A percentile compares a stretch with the other conserved stretches of the same genome.
Evolutionary conservation across 2,797 vertebrate species (phyloP).

Genomic region (Sebastes iracundus): DNA sequence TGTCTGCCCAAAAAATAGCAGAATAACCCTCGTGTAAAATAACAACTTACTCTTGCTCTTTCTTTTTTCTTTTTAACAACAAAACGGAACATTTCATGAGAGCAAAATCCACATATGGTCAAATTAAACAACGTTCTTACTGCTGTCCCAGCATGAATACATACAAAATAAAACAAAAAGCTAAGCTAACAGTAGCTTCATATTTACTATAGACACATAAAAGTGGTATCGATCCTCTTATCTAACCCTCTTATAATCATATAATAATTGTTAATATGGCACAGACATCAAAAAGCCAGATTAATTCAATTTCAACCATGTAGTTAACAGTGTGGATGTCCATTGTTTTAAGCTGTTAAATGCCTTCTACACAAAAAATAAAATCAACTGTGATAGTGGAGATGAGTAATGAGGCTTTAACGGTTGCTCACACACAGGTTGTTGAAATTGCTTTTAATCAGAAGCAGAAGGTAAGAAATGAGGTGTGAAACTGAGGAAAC

Average conservation of each 20-base stretch:
- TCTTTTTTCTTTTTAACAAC: not conserved
- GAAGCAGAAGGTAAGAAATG: not conserved
- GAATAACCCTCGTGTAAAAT: not conserved
- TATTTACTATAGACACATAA: not conserved
- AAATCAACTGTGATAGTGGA: not conserved
- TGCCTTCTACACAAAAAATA: not conserved
- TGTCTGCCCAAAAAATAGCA: not conserved
- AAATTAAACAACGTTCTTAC: not conserved
- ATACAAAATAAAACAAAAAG: not conserved
- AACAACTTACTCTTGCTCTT: not conserved
- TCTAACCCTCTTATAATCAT: not conserved
- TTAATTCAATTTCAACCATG: not conserved
- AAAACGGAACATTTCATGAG: not conserved
- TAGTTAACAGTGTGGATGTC: not conserved
- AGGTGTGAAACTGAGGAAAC: not conserved
- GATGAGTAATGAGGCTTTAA: not conserved
- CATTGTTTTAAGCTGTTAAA: not conserved
- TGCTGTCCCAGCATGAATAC: not conserved
- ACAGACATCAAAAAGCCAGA: not conserved
- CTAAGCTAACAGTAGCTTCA: not conserved
- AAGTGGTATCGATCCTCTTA: not conserved
- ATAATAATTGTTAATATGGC: not conserved
- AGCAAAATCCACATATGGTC: not conserved
- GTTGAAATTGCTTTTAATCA: not conserved
- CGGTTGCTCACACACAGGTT: not conserved